A percentile compares a stretch with the other conserved stretches of the same genome.
These are phyloP conservation scores for Drosophila sturtevanti DNA, from an alignment of 1,140 invertebrate genomes.

Conservation along the genomic window DNA sequence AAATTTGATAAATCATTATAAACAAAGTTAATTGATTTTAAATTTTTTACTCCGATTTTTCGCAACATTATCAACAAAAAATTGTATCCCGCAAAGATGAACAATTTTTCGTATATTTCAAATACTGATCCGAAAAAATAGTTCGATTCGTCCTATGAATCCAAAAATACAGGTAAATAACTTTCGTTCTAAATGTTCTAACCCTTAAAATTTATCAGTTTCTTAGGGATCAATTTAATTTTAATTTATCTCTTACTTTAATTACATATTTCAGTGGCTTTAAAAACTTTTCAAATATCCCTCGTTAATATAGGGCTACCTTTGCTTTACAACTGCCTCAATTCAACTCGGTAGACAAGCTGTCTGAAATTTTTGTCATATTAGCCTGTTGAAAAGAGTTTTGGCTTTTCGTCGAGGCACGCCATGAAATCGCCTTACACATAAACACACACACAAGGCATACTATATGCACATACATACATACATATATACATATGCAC, in stretches of 20 bases:
- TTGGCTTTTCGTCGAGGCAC: constrained; percentile 28
- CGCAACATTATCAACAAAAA: too few relatives aligned
- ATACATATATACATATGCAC: not conserved
- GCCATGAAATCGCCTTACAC: constrained; percentile 33
- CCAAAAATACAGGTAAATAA: too few relatives aligned
- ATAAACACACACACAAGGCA: not conserved
- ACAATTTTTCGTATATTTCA: too few relatives aligned
- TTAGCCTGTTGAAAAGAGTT: constrained; percentile 52
- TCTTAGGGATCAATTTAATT: too few relatives aligned
- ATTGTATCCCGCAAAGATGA: too few relatives aligned
- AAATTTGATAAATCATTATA: too few relatives aligned
- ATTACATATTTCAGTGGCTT: not conserved
- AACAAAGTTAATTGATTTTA: too few relatives aligned
- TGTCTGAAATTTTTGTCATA: constrained; percentile 62
- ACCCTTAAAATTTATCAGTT: too few relatives aligned
- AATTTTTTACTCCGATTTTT: too few relatives aligned
- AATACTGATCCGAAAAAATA: too few relatives aligned
- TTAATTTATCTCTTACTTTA: not conserved
- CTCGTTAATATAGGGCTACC: constrained; percentile 22
- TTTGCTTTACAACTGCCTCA: not conserved
- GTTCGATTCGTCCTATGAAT: too few relatives aligned
- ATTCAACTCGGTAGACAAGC: constrained; percentile 49
- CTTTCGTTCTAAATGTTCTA: too few relatives aligned
- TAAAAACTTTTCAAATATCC: not conserved
- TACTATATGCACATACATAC: constrained; percentile 7